A percentile compares a stretch with the other conserved stretches of the same genome.
Evolutionary conservation across 2,113 vertebrate species (phyloP).

Genomic region (Amblyornis subalaris): DNA sequence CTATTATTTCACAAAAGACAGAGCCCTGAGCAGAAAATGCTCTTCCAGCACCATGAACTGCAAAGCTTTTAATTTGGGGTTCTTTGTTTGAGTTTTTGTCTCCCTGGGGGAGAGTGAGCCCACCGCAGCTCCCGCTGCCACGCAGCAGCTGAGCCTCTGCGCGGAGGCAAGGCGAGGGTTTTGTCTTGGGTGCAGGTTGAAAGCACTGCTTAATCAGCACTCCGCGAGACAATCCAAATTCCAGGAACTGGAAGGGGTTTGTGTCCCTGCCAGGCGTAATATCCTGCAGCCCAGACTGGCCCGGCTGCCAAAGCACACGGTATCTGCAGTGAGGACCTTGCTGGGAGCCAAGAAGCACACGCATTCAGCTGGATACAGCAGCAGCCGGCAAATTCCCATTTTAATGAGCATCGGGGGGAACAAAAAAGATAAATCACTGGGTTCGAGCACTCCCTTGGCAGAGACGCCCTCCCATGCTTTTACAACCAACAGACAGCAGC

Average conservation of each 20-base stretch:
- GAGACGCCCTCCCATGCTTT: neutral
- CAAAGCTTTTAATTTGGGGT: neutral
- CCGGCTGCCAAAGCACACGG: slow-evolving; percentile 75
- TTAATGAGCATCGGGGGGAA: neutral
- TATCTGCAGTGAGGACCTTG: slow-evolving; percentile 36
- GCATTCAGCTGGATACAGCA: slow-evolving; percentile 25
- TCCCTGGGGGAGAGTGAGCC: neutral
- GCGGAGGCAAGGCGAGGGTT: neutral
- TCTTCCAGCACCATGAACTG: fast-evolving
- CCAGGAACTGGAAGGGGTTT: slow-evolving; percentile 63
- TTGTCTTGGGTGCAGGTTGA: slow-evolving; percentile 49
- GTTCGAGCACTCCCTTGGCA: neutral
- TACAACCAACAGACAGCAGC: neutral
- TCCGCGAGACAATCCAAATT: slow-evolving; percentile 67
- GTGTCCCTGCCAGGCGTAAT: slow-evolving; percentile 66
- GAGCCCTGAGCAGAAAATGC: neutral
- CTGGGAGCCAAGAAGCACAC: slow-evolving; percentile 58
- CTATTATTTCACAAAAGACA: neutral
- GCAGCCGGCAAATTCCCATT: neutral
- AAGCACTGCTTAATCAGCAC: slow-evolving; percentile 61
- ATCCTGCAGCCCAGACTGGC: slow-evolving; percentile 67
- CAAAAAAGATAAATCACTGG: slow-evolving; percentile 16
- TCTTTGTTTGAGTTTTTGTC: neutral
- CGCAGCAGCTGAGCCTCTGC: neutral
- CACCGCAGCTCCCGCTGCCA: neutral